These are phyloP conservation scores for Callinectes sapidus DNA, from an alignment of 2,888 invertebrate species.

Conservation along the genomic window DNA sequence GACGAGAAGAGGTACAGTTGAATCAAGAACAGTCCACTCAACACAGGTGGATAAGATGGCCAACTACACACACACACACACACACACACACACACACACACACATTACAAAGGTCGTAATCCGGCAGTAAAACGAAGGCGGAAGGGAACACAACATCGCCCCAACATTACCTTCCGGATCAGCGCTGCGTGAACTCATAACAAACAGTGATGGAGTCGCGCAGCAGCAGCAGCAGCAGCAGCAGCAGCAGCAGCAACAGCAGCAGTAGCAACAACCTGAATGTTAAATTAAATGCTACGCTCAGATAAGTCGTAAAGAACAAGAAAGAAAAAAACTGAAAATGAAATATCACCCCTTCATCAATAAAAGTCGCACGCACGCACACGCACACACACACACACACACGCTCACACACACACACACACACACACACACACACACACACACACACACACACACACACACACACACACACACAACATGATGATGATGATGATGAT, in stretches of 20 bases:
- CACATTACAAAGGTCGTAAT: background rate
- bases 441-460: no score
- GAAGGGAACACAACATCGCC: background rate
- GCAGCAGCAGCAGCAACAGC: background rate
- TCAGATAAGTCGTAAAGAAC: background rate
- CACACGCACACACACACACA: no score
- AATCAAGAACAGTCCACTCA: background rate
- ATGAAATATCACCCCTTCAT: no score
- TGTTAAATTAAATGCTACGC: background rate
- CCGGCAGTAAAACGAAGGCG: background rate
- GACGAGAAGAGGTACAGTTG: background rate
- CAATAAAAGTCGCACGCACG: no score
- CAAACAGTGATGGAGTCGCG: background rate
- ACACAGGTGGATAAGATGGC: background rate
- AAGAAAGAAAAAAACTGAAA: background rate
- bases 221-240: no score
- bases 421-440: no score
- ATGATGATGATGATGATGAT: no score
- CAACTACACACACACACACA: background rate
- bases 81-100: background rate
- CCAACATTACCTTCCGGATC: background rate
- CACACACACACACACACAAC: no score
- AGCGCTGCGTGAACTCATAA: background rate
- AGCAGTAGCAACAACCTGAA: background rate
- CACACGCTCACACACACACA: no score